phyloP scores from a whole-genome alignment of 2,888 invertebrate genomes.

The Cryptocephalus moraei region DNA sequence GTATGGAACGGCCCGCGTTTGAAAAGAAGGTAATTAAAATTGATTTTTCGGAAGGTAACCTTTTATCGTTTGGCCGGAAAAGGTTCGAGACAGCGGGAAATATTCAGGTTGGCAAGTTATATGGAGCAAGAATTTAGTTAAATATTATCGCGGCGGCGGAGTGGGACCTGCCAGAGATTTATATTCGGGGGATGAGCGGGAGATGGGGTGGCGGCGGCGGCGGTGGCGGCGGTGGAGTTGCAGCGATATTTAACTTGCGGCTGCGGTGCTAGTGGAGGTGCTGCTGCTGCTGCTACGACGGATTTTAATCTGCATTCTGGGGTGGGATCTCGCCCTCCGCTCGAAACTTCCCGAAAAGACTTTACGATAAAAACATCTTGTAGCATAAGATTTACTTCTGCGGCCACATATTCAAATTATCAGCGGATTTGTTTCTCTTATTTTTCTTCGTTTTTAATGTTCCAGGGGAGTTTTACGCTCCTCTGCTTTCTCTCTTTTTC shows the following conservation, averaged over 20 bases:
- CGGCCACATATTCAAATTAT: conserved; percentile 44
- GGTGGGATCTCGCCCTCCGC: conserved; percentile 37
- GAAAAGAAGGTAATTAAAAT: no score
- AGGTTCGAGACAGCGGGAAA: conserved; percentile 18
- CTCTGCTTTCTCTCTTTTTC: conserved; percentile 4
- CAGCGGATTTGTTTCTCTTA: conserved; percentile 43
- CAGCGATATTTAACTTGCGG: conserved; percentile 37
- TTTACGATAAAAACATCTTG: conserved; percentile 42
- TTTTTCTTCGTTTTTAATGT: conserved; percentile 36
- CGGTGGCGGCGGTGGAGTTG: conserved; percentile 18
- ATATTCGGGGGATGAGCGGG: conserved; percentile 25
- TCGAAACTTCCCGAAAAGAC: conserved; percentile 33
- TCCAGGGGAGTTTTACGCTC: conserved; percentile 23
- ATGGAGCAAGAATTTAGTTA: conserved; percentile 39
- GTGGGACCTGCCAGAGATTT: conserved; percentile 39
- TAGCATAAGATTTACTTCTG: conserved; percentile 41
- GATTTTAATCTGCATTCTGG: conserved; percentile 41
- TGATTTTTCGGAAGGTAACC: no score
- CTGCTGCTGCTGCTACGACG: conserved; percentile 25
- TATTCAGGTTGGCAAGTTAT: conserved; percentile 31
- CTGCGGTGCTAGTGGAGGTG: conserved; percentile 15
- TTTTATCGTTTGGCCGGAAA: conserved; percentile 5
- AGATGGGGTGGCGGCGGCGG: conserved; percentile 1
- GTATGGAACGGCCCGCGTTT: no score
- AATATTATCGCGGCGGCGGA: conserved; percentile 37